phyloP scores from a whole-genome alignment of 1,140 invertebrate species.

The Pectinophora gossypiella region DNA sequence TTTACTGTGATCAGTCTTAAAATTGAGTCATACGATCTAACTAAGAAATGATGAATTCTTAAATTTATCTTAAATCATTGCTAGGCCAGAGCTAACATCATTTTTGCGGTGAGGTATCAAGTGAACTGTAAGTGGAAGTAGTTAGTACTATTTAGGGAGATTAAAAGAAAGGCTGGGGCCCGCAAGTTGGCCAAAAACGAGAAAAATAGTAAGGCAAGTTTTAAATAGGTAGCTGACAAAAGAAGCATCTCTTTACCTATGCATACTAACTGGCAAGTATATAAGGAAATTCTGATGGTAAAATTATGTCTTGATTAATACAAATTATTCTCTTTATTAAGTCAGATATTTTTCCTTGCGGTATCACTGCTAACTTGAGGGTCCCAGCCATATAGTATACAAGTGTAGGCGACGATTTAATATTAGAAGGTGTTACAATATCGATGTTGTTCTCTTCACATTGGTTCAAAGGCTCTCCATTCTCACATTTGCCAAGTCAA shows the following conservation, averaged over 20 bases:
- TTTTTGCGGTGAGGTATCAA: slow-evolving; percentile 38
- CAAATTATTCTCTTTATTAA: no score
- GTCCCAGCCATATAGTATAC: background rate
- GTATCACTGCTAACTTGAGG: background rate
- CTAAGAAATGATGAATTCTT: slow-evolving; percentile 69
- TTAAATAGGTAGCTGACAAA: no score
- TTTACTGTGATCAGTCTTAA: slow-evolving; percentile 72
- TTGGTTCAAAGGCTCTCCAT: background rate
- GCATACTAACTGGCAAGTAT: no score
- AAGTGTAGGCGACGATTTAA: slow-evolving; percentile 41
- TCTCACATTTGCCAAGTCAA: background rate
- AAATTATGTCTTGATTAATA: no score
- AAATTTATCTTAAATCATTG: slow-evolving; percentile 58
- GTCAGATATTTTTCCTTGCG: no score
- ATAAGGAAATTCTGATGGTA: no score
- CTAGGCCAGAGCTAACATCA: slow-evolving; percentile 63
- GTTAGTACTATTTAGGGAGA: slow-evolving; percentile 28
- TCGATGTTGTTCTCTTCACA: background rate
- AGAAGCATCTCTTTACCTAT: no score
- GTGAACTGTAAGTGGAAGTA: slow-evolving; percentile 37
- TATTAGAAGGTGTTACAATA: background rate
- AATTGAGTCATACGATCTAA: slow-evolving; percentile 74
- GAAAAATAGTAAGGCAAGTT: no score
- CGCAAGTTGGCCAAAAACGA: background rate
- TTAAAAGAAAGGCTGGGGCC: slow-evolving; percentile 17